Percentiles rank a stretch among this genome's conserved stretches.
Evolutionary conservation across 2,797 vertebrate species (phyloP).

Genomic region (Macroramphosus scolopax): DNA sequence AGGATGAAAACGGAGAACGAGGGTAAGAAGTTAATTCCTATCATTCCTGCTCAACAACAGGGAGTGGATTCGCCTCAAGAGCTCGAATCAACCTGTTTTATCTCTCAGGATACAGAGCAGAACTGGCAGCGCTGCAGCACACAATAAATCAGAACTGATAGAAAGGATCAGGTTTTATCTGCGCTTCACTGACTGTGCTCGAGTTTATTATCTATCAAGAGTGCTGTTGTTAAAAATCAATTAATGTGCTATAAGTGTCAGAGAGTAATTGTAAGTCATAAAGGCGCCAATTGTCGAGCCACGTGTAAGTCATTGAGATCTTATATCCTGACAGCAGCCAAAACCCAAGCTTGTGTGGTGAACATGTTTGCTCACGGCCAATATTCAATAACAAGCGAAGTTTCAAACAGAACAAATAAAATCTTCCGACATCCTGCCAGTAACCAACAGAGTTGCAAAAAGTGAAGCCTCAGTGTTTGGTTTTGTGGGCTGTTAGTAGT

Average conservation of each 20-base stretch:
- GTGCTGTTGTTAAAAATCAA: slow-evolving; percentile 18
- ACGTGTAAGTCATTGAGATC: no score
- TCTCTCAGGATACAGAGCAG: slow-evolving; percentile 15
- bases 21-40: slow-evolving; percentile 48
- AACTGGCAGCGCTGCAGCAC: slow-evolving; percentile 7
- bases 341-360: slow-evolving; percentile 36
- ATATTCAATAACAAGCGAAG: slow-evolving; percentile 44
- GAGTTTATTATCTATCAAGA: not conserved
- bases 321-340: no score
- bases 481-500: slow-evolving; percentile 58
- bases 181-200: slow-evolving; percentile 6
- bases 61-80: slow-evolving; percentile 38
- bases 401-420: slow-evolving; percentile 39
- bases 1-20: no score
- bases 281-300: no score
- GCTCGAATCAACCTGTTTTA: no score
- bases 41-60: slow-evolving; percentile 39
- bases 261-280: no score
- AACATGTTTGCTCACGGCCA: slow-evolving; percentile 48
- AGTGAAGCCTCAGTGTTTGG: slow-evolving; percentile 44
- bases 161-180: not conserved
- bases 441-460: slow-evolving; percentile 44
- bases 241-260: no score
- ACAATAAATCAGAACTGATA: slow-evolving; percentile 1
- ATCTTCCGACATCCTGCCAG: slow-evolving; percentile 44